phyloP scores from a whole-genome alignment of 1,140 invertebrate genomes.

The Caerostris extrusa region DNA sequence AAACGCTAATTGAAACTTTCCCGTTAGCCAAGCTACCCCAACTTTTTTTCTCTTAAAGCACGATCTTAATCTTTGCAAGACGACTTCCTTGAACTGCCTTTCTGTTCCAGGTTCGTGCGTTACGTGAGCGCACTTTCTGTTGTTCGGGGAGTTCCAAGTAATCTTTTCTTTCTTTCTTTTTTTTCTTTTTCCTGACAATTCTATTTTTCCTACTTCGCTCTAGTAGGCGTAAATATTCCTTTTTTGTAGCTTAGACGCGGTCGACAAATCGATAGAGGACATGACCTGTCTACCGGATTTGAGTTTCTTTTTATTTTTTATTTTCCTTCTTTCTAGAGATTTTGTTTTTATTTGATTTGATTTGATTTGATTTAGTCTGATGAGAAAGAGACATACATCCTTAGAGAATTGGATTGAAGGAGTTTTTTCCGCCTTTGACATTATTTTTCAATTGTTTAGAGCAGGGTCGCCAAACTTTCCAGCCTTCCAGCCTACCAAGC shows the following conservation, averaged over 20 bases:
- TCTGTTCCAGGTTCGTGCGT: background rate
- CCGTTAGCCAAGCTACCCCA: background rate
- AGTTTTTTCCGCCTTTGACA: too few species aligned
- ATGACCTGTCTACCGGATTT: background rate
- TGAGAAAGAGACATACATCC: background rate
- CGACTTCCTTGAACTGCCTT: constrained; percentile 17
- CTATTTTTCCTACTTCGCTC: background rate
- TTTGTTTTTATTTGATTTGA: background rate
- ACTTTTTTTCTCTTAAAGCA: background rate
- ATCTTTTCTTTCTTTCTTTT: background rate
- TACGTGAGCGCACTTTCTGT: background rate
- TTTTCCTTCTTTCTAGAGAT: too few species aligned
- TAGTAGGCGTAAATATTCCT: background rate
- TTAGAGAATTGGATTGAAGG: too few species aligned
- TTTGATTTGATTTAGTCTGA: background rate
- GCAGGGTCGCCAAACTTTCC: too few species aligned
- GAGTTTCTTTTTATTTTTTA: background rate
- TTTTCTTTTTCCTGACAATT: background rate
- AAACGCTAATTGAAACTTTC: background rate
- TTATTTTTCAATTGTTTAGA: too few species aligned
- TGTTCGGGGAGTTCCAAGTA: constrained; percentile 18
- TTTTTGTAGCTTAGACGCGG: background rate
- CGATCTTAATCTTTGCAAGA: constrained; percentile 12
- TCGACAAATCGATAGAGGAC: constrained; percentile 19
- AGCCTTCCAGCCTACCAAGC: too few species aligned